phyloP scores from a whole-genome alignment of 2,797 vertebrate species.

The Malacoraja senta region DNA sequence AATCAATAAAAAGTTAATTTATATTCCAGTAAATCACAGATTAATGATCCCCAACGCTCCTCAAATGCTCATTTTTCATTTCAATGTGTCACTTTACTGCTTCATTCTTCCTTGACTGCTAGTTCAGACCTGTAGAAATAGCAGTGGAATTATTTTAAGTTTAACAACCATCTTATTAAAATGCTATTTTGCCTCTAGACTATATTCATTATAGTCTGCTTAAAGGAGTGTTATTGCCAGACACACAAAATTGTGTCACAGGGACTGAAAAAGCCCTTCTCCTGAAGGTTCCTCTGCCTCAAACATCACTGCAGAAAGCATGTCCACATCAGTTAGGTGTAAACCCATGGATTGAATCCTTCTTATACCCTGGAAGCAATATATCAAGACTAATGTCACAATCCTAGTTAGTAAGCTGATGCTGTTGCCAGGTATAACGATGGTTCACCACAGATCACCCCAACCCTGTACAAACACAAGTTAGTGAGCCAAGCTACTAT shows the following conservation, averaged over 20 bases:
- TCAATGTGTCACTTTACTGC: not conserved
- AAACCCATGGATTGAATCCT: not conserved
- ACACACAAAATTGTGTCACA: not conserved
- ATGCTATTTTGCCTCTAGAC: not conserved
- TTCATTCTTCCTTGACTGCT: conserved; percentile 12
- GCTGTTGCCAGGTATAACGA: not conserved
- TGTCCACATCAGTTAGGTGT: not conserved
- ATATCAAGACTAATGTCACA: not conserved
- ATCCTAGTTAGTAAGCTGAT: not conserved
- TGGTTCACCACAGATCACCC: not conserved
- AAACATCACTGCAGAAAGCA: not conserved
- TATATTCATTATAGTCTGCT: not conserved
- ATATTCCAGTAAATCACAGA: not conserved
- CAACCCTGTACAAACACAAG: not conserved
- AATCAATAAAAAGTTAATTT: not conserved
- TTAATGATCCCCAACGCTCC: not conserved
- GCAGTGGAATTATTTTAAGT: not conserved
- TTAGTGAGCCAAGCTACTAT: not conserved
- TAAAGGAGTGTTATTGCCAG: not conserved
- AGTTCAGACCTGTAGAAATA: not conserved
- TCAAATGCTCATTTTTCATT: conserved; percentile 3
- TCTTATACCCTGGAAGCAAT: not conserved
- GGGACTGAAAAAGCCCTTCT: not conserved
- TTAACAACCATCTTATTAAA: conserved; percentile 1
- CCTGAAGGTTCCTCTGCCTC: not conserved